Conservation (phyloP, 53 echinoderm and acorn worm genomes). For the Pentamera pediparva region DNA sequence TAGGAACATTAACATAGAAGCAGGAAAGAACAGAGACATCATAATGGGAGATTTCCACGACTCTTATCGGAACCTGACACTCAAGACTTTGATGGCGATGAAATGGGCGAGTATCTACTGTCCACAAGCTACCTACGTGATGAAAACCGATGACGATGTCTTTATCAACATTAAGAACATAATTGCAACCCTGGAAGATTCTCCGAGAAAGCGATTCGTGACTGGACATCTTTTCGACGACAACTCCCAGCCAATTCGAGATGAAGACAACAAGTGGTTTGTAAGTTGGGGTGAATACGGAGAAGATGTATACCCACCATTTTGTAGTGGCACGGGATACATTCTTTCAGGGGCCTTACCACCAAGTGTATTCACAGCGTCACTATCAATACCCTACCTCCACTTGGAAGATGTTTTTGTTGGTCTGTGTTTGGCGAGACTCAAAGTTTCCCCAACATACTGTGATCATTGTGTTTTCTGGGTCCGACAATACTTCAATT, state of each 20-base stretch:
- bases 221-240: not conserved
- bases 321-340: not conserved
- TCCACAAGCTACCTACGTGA: constrained; percentile 34
- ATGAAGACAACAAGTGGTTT: not conserved
- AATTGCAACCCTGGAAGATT: constrained; percentile 1
- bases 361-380: not conserved
- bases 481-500: not conserved
- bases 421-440: constrained; percentile 7
- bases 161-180: constrained; percentile 34
- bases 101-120: constrained; percentile 59
- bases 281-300: not conserved
- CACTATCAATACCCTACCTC: not conserved
- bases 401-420: constrained; percentile 20
- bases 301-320: not conserved
- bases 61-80: constrained; percentile 51
- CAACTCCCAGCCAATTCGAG: not conserved
- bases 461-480: not conserved
- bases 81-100: constrained; percentile 64
- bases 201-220: not conserved
- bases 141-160: constrained; percentile 59
- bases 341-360: constrained; percentile 11
- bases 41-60: constrained; percentile 49
- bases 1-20: constrained; percentile 6
- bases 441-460: not conserved
- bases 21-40: constrained; percentile 34